Evolutionary conservation across 2,113 vertebrate genomes (phyloP), one percentile per base, ranked within the genome.

Genomic region (Pterophyllum scalare): DNA sequence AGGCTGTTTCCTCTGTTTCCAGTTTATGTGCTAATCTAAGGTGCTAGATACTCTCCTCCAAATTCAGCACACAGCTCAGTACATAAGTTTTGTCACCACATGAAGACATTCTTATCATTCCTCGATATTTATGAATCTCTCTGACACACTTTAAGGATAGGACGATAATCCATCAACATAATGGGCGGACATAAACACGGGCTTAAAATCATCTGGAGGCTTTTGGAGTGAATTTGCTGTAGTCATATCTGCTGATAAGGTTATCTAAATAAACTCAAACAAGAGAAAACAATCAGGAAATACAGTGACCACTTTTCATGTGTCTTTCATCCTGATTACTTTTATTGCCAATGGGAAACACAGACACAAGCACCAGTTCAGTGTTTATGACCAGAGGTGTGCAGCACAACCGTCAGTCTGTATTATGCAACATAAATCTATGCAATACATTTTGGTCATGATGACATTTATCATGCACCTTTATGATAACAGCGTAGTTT

Each of bases 281-380:
- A 61, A 58, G 49, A 52, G 33, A 77, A 72, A 82, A 65, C 24
- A 12, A 60, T 14, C 5, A 24, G 17, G 17, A 59, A 8, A 22
- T 62, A 17, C 9, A 28, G 26, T 7, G 0, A 61, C 52, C 22
- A 2, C 24, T 70, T 54, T 78, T 77, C 7, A 75, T 67, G 8
- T 81, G 9, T 58, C 6, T 12, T 64, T 74, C 89, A 94, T 95
- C 91, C 92, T 82, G 94, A 93, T 92, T 79, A 85, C 80, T 72
- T 79, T 86, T 72, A 82, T 75, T 56, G 28, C 54, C 11, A 9
- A 52, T 6, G 76, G 0, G 9, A 49, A 72, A 43, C 52, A 24
- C 0, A 82, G 54, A 57, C 59, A 35, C 13, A 15, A 5, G 15
- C 38, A 31, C 3, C 19, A 12, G 33, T 52, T 31, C 60, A 59